Evolutionary conservation across 2,797 vertebrate species (phyloP).

Genomic region (Allobates femoralis): DNA sequence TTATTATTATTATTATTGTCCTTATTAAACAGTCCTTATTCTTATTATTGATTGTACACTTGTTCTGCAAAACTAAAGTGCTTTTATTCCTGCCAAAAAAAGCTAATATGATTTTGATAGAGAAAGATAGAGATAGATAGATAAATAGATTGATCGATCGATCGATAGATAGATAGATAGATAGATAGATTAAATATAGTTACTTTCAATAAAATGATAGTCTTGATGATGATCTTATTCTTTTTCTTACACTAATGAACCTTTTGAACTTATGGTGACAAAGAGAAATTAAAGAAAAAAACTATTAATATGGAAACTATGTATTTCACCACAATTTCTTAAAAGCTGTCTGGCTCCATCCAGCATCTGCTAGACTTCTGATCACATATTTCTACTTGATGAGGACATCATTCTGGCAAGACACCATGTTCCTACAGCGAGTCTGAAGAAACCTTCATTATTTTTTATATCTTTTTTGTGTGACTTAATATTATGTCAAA

Average conservation of each 20-base stretch:
- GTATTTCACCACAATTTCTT: slow-evolving; percentile 32
- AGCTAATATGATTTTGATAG: too few relatives aligned
- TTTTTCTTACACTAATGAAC: neutral
- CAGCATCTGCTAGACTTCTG: slow-evolving; percentile 37
- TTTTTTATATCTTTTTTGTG: slow-evolving; percentile 18
- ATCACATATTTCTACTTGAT: slow-evolving; percentile 41
- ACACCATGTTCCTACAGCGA: slow-evolving; percentile 29
- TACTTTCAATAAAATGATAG: neutral
- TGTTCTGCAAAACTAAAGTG: too few relatives aligned
- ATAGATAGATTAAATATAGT: neutral
- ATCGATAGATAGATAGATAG: neutral
- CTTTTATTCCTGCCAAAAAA: too few relatives aligned
- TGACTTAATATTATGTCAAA: neutral
- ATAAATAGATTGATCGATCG: neutral
- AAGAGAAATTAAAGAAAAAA: slow-evolving; percentile 31
- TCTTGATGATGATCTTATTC: neutral
- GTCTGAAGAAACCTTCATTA: slow-evolving; percentile 26
- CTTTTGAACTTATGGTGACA: neutral
- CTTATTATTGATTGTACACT: too few relatives aligned
- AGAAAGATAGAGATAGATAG: neutral
- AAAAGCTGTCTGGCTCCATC: slow-evolving; percentile 37
- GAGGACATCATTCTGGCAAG: slow-evolving; percentile 50
- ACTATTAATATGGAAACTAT: slow-evolving; percentile 30
- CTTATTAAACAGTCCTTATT: too few relatives aligned
- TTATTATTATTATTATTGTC: too few relatives aligned